These are phyloP conservation scores for Cathartes aura DNA, from an alignment of 2,113 vertebrate genomes.

Conservation along the genomic window DNA sequence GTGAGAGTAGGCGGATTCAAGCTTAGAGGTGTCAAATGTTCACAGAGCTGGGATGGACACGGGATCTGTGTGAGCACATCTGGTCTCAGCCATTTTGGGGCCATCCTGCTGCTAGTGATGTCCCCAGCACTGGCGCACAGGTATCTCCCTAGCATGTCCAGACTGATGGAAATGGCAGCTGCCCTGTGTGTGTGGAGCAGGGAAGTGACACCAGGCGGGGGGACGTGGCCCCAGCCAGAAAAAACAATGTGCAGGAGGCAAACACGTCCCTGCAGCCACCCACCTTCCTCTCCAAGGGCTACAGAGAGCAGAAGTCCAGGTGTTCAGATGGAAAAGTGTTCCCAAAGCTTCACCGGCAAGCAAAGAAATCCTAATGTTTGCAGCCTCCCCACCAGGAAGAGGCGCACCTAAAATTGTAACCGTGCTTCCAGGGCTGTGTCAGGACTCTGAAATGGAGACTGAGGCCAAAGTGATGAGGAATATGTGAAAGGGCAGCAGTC, in stretches of 20 bases:
- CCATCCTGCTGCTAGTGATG: background rate
- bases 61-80: background rate
- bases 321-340: background rate
- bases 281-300: background rate
- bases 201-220: background rate
- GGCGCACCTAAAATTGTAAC: rapidly evolving
- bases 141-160: background rate
- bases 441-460: rapidly evolving
- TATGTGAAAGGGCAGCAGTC: background rate
- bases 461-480: rapidly evolving
- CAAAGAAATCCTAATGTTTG: rapidly evolving
- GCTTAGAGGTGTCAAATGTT: background rate
- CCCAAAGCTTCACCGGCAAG: background rate
- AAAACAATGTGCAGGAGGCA: background rate
- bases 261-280: background rate
- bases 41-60: background rate
- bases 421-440: rapidly evolving
- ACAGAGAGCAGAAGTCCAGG: background rate
- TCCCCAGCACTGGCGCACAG: background rate
- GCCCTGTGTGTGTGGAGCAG: background rate
- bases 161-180: background rate
- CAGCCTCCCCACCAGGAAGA: background rate
- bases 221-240: background rate
- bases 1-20: background rate
- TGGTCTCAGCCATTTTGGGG: background rate